A percentile compares a stretch with the other conserved stretches of the same genome.
Evolutionary conservation across 2,888 invertebrate genomes (phyloP).

Genomic region (Oxystoma pomonae): DNA sequence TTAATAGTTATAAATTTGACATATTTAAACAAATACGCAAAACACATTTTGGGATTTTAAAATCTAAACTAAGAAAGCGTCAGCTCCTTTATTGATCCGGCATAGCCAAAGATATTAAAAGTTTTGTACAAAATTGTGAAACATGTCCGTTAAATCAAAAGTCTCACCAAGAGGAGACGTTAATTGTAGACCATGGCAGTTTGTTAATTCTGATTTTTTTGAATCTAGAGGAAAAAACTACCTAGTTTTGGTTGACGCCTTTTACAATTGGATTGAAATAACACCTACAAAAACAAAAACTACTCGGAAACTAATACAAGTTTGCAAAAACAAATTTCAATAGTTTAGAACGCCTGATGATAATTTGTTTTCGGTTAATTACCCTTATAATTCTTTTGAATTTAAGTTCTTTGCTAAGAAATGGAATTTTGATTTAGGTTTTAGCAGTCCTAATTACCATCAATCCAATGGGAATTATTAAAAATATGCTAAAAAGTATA

Average conservation of each 20-base stretch:
- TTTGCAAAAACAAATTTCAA: background rate
- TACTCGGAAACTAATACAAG: background rate
- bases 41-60: background rate
- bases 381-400: background rate
- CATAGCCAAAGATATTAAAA: background rate
- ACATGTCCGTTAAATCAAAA: background rate
- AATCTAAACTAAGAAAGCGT: background rate
- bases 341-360: background rate
- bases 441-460: background rate
- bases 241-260: background rate
- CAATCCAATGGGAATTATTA: background rate
- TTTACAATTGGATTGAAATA: constrained; percentile 1
- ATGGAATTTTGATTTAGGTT: background rate
- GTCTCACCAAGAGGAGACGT: background rate
- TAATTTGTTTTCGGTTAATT: background rate
- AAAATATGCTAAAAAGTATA: background rate
- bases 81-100: background rate
- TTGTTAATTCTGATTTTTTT: constrained; percentile 1
- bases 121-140: background rate
- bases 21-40: background rate
- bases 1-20: background rate
- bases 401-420: background rate
- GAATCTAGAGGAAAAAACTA: constrained; percentile 2
- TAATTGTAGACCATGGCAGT: constrained; percentile 2
- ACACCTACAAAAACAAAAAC: background rate